These are phyloP conservation scores for Ariopsis seemanni DNA, from an alignment of 2,113 vertebrate genomes.

Conservation along the genomic window DNA sequence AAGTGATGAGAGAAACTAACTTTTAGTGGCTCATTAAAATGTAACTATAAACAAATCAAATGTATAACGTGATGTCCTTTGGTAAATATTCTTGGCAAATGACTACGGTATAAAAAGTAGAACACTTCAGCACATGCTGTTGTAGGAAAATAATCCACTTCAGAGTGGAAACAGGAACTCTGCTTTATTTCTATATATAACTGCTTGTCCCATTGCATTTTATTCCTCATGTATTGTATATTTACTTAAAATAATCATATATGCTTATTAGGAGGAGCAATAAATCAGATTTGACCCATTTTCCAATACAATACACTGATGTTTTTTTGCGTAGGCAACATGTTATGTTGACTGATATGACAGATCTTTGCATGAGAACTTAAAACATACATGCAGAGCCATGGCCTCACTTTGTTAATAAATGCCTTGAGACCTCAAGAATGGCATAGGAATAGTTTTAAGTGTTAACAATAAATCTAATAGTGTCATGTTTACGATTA, in stretches of 20 bases:
- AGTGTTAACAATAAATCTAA: too few species aligned
- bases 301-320: not conserved
- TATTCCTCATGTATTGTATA: not conserved
- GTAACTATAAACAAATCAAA: not conserved
- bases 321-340: not conserved
- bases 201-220: not conserved
- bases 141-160: too few species aligned
- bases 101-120: not conserved
- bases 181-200: too few species aligned
- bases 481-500: too few species aligned
- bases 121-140: not conserved
- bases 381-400: not conserved
- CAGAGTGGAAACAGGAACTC: too few species aligned
- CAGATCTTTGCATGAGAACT: not conserved
- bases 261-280: not conserved
- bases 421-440: too few species aligned
- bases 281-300: not conserved
- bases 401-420: too few species aligned
- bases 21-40: not conserved
- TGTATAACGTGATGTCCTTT: not conserved
- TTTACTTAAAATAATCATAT: not conserved
- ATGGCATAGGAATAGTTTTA: too few species aligned
- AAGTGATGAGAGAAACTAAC: not conserved
- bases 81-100: not conserved
- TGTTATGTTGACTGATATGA: not conserved